phyloP scores from a whole-genome alignment of 2,888 invertebrate species.

The Folsomia candida region DNA sequence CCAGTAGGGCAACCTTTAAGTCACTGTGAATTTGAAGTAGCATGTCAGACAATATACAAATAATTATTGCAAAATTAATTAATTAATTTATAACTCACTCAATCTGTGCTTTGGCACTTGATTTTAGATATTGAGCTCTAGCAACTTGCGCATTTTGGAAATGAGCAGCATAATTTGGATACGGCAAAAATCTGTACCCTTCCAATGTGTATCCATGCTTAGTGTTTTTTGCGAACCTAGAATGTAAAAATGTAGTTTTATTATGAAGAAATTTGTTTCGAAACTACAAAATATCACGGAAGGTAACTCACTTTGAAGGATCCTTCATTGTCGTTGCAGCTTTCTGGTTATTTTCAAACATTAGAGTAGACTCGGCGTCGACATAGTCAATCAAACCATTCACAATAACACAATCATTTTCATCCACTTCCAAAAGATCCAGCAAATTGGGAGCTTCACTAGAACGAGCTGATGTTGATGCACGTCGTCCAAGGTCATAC shows the following conservation, averaged over 20 bases:
- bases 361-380: conserved; percentile 69
- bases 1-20: conserved; percentile 11
- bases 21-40: conserved; percentile 13
- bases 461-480: conserved; percentile 6
- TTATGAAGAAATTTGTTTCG: background rate
- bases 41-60: too few relatives aligned
- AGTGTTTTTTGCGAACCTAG: conserved; percentile 28
- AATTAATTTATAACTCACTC: conserved; percentile 16
- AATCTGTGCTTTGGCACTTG: conserved; percentile 21
- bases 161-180: conserved; percentile 36
- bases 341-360: conserved; percentile 68
- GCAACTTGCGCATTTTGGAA: conserved; percentile 9
- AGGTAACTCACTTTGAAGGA: background rate
- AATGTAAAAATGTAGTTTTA: background rate
- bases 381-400: conserved; percentile 82
- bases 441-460: conserved; percentile 61
- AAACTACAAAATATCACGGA: background rate
- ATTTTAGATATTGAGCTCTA: conserved; percentile 22
- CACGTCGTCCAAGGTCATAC: conserved; percentile 15
- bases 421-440: conserved; percentile 66
- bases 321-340: conserved; percentile 66
- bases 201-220: conserved; percentile 37
- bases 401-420: conserved; percentile 69
- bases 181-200: conserved; percentile 40
- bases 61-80: conserved; percentile 11